Evolutionary conservation across 2,888 invertebrate genomes (phyloP).

Genomic region (Pollenia labialis): DNA sequence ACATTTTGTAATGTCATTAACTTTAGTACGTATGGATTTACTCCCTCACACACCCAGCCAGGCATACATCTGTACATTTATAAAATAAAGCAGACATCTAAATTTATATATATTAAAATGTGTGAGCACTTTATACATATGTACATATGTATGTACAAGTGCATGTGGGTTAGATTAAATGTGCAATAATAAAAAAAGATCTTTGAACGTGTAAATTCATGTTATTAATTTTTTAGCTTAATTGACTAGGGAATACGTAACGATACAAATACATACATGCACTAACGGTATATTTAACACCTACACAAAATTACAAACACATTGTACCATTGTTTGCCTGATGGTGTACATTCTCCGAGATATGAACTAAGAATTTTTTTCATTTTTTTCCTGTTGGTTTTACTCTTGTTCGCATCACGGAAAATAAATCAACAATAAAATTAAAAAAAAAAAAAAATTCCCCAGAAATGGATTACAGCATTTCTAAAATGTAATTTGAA

Average conservation of each 20-base stretch:
- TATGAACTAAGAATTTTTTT: background rate
- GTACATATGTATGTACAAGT: background rate
- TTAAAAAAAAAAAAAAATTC: slow-evolving; percentile 11
- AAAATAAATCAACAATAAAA: slow-evolving; percentile 33
- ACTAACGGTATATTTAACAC: background rate
- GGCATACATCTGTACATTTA: slow-evolving; percentile 7
- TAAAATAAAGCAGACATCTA: background rate
- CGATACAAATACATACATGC: background rate
- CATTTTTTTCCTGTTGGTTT: slow-evolving; percentile 16
- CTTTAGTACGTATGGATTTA: slow-evolving; percentile 35
- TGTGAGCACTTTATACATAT: background rate
- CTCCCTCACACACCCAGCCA: background rate
- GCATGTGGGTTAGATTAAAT: slow-evolving; percentile 1
- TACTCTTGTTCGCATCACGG: slow-evolving; percentile 24
- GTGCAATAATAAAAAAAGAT: slow-evolving; percentile 3
- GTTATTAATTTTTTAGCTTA: slow-evolving; percentile 14
- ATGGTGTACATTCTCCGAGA: background rate
- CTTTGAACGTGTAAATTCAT: slow-evolving; percentile 41
- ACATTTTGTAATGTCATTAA: slow-evolving; percentile 63
- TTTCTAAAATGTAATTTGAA: background rate
- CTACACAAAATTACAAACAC: background rate
- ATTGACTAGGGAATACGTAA: slow-evolving; percentile 32
- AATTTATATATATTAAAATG: slow-evolving; percentile 1
- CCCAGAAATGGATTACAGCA: slow-evolving; percentile 18
- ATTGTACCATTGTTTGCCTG: slow-evolving; percentile 11